Conservation (phyloP, 2,888 invertebrate genomes). For the Plemyria rubiginata region DNA sequence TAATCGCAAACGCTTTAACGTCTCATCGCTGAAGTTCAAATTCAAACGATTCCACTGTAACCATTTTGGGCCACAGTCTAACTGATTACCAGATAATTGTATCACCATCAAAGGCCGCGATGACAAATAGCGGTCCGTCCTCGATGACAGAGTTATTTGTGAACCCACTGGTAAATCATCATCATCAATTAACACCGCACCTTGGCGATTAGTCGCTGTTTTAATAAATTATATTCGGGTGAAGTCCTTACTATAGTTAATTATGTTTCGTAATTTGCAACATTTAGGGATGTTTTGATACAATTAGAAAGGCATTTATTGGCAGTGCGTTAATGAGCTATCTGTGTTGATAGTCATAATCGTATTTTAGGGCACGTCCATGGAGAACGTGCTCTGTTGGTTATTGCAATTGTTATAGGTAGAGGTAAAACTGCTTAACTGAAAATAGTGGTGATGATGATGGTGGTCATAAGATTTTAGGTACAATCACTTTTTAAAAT, state of each 20-base stretch:
- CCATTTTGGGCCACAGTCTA: not conserved
- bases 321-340: no score
- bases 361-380: no score
- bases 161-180: slow-evolving; percentile 63
- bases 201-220: slow-evolving; percentile 46
- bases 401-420: no score
- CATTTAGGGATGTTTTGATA: not conserved
- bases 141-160: slow-evolving; percentile 79
- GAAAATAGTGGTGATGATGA: no score
- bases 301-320: no score
- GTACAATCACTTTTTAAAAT: no score
- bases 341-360: no score
- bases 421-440: no score
- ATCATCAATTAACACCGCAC: slow-evolving; percentile 51
- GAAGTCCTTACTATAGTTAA: slow-evolving; percentile 32
- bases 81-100: slow-evolving; percentile 21
- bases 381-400: no score
- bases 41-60: not conserved
- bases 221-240: slow-evolving; percentile 30
- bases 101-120: slow-evolving; percentile 24
- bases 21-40: no score
- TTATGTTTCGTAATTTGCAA: slow-evolving; percentile 19
- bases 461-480: no score
- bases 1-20: no score
- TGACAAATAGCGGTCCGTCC: slow-evolving; percentile 66